Base-by-base conservation (phyloP, 2,888 invertebrate species). In the Tenthredo distinguenda region DNA sequence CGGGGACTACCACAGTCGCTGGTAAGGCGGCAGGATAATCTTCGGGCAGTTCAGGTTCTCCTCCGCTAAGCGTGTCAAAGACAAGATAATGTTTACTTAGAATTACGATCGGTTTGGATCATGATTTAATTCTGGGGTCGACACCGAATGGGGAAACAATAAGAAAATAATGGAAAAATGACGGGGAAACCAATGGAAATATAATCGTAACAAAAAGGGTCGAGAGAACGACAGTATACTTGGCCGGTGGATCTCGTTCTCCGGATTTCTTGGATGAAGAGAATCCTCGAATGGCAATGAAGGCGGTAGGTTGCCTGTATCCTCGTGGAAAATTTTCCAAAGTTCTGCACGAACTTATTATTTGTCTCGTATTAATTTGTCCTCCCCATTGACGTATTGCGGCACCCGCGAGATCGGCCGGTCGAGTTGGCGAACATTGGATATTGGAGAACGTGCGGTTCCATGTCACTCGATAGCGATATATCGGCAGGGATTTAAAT, bases 1-100 rank as follows among this genome's bases (percentile, higher is more conserved):
- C 99, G 0, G 99, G 99, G 43, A 99, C 97, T 21, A 97, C 97
- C 76, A 99, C 97, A 0, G 98, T 97, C 0, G 98, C 98, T 77
- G 98, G 97, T 87, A 98, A 92, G 88, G 92, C 87, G 31, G 93
- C 93, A 58, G 93, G 90, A 89, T 93, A 94, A 68, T 93, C 94
- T 26, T 93, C 94, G 3, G 88, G 34, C n/a, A 88, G 89, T 50
- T 89, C 90, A 31, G 89, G 88, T 7, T 85, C 77, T 37, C 87
- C 86, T 21, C 40, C 85, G 34, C 85, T 85, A 34, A 55, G 74
- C 21, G 21, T 5, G 12, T 37, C 55, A n/a, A n/a, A 55, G 55
- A 55, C 15, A 72, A 31, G 18, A 72, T n/a, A 40, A 43, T 21
- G 21, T 21, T 34, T 74, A 74, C 2, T 74, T 1, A n/a, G 7